A percentile compares a stretch with the other conserved stretches of the same genome.
phyloP scores from a whole-genome alignment of 2,888 invertebrate genomes.

The Helicoverpa assulta region DNA sequence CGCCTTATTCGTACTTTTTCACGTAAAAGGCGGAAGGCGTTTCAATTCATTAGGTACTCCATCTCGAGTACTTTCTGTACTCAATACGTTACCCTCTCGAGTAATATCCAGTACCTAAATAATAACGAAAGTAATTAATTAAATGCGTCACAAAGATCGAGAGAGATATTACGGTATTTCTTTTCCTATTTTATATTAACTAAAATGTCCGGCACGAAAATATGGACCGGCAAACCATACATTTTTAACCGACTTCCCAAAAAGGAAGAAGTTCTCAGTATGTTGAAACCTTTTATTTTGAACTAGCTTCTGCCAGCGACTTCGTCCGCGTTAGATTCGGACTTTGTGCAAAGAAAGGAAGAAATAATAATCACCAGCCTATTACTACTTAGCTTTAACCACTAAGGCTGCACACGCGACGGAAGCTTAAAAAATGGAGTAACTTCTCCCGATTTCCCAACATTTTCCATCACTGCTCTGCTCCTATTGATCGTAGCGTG shows the following conservation, averaged over 20 bases:
- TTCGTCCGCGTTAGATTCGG: too few species aligned
- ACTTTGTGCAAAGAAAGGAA: too few species aligned
- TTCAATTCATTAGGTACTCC: conserved; percentile 24
- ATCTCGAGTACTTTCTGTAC: conserved; percentile 13
- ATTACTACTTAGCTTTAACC: too few species aligned
- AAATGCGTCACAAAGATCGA: conserved; percentile 32
- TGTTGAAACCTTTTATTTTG: too few species aligned
- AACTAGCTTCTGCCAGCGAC: too few species aligned
- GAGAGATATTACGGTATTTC: conserved; percentile 21
- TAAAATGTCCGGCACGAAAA: conserved; percentile 4
- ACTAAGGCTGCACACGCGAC: too few species aligned
- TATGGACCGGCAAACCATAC: conserved; percentile 2
- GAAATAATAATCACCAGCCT: too few species aligned
- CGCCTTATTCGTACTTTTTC: not conserved
- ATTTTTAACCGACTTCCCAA: conserved; percentile 11
- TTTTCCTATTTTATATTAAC: conserved; percentile 43
- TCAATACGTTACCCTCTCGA: conserved; percentile 27
- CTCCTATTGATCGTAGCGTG: too few species aligned
- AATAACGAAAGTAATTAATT: conserved; percentile 54
- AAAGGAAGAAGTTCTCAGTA: too few species aligned
- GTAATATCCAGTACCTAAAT: conserved; percentile 35
- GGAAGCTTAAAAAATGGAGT: too few species aligned
- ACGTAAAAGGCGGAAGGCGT: conserved; percentile 1
- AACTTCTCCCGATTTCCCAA: too few species aligned
- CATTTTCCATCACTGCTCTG: too few species aligned